Conservation (phyloP, 2,797 vertebrate species). For the Mus spretus region DNA sequence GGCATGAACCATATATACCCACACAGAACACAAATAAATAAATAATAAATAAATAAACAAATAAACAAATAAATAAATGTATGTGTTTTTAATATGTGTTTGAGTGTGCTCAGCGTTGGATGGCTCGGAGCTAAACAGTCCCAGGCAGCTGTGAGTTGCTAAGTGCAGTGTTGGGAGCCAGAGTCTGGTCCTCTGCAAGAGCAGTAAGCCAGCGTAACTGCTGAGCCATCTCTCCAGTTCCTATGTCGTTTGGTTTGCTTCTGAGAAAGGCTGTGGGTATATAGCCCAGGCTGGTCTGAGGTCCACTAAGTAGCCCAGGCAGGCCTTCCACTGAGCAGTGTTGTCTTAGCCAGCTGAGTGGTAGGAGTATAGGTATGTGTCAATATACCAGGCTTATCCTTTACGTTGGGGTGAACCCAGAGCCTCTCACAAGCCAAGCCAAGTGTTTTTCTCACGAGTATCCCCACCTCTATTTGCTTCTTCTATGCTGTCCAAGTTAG, state of each 20-base stretch:
- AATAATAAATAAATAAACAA: not conserved
- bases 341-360: not conserved
- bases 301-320: not conserved
- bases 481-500: not conserved
- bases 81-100: not conserved
- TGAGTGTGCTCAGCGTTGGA: not conserved
- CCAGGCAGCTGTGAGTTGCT: not conserved
- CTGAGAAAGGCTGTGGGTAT: not conserved
- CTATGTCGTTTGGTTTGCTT: not conserved
- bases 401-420: not conserved
- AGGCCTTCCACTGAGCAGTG: not conserved
- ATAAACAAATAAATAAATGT: no score
- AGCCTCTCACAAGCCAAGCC: not conserved
- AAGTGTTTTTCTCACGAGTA: not conserved
- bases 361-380: not conserved
- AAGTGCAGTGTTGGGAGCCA: not conserved
- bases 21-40: not conserved
- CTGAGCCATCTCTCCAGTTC: not conserved
- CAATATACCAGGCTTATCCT: not conserved
- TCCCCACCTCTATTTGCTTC: not conserved
- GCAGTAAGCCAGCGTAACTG: not conserved
- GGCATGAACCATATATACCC: not conserved
- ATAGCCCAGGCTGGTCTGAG: not conserved
- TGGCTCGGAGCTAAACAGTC: not conserved
- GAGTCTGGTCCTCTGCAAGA: not conserved